Percentiles rank a stretch among this genome's conserved stretches.
Conservation (phyloP, 92 coral and sea anemone species). For the Porites lobata region DNA sequence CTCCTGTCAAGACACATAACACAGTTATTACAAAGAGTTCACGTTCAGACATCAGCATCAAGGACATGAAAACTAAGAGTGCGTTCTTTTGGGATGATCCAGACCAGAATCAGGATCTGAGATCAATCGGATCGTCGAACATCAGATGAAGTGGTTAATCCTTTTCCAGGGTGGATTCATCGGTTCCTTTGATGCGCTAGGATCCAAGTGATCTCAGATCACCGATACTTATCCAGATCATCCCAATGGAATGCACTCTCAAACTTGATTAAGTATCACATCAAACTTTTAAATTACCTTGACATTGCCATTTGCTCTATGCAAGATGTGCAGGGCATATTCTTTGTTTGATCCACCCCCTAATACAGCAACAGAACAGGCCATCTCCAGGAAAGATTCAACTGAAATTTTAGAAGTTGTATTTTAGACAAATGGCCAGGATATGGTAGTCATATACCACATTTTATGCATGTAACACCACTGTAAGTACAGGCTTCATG, state of each 20-base stretch:
- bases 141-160: no score
- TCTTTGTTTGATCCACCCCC: conserved; percentile 99
- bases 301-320: conserved; percentile 86
- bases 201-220: no score
- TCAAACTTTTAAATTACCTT: conserved; percentile 68
- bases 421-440: neutral
- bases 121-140: no score
- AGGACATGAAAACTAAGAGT: neutral
- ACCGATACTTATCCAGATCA: no score
- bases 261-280: neutral
- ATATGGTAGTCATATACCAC: neutral
- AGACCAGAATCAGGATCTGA: no score
- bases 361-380: conserved; percentile 96
- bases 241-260: no score
- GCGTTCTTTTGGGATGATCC: no score
- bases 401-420: conserved; percentile 58
- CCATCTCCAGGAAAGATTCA: conserved; percentile 94
- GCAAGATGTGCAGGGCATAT: conserved; percentile 92
- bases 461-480: no score
- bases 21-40: neutral
- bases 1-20: conserved; percentile 64
- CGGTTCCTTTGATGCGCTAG: no score
- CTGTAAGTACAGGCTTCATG: no score
- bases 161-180: no score
- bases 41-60: neutral